phyloP scores from a whole-genome alignment of 1,140 invertebrate species.

The Stegodyphus dumicola region DNA sequence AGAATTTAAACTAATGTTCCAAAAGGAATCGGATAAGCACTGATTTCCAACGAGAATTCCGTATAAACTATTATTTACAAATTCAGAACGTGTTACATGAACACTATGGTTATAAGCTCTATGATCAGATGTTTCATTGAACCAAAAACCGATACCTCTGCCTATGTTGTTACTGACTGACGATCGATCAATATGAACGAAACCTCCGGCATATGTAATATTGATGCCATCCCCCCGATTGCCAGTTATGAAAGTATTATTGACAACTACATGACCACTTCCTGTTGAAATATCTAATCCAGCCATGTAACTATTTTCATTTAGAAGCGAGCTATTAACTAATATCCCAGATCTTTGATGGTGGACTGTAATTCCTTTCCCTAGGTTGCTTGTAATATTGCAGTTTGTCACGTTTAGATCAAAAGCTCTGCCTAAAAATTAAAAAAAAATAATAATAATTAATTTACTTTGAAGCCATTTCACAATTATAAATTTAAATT shows the following conservation, averaged over 20 bases:
- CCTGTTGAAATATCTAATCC: slow-evolving; percentile 88
- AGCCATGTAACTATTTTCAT: slow-evolving; percentile 86
- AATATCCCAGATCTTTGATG: slow-evolving; percentile 84
- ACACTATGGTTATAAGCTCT: slow-evolving; percentile 71
- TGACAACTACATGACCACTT: slow-evolving; percentile 92
- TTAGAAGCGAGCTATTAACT: slow-evolving; percentile 83
- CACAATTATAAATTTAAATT: neutral
- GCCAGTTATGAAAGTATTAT: slow-evolving; percentile 85
- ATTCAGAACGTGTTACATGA: slow-evolving; percentile 83
- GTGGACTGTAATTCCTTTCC: slow-evolving; percentile 89
- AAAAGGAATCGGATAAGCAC: slow-evolving; percentile 73
- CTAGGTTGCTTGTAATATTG: slow-evolving; percentile 87
- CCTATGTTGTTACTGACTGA: slow-evolving; percentile 79
- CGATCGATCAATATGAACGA: slow-evolving; percentile 85
- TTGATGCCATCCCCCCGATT: slow-evolving; percentile 82
- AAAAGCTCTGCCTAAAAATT: slow-evolving; percentile 81
- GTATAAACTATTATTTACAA: slow-evolving; percentile 84
- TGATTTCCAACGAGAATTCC: slow-evolving; percentile 80
- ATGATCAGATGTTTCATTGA: slow-evolving; percentile 88
- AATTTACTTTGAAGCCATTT: neutral
- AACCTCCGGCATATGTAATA: slow-evolving; percentile 90
- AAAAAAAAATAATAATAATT: slow-evolving; percentile 43
- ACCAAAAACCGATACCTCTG: slow-evolving; percentile 86
- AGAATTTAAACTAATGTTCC: slow-evolving; percentile 86
- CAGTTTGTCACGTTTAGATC: slow-evolving; percentile 89